phyloP scores from a whole-genome alignment of 2,797 vertebrate genomes.

The Xiphophorus birchmanni region DNA sequence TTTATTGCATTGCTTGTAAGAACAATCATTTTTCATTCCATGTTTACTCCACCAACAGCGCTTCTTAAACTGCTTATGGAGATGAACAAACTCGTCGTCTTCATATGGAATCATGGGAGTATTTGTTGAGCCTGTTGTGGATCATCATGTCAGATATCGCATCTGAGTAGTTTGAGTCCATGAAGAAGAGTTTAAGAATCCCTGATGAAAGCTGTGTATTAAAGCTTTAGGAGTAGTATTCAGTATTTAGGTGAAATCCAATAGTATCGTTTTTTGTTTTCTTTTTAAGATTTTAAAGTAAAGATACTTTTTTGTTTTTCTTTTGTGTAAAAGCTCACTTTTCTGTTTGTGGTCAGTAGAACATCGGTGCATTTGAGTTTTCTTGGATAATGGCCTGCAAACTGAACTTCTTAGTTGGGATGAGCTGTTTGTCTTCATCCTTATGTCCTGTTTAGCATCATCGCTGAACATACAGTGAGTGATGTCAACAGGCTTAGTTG shows the following conservation, averaged over 20 bases:
- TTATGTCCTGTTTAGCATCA: slow-evolving; percentile 53
- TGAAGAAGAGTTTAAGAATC: slow-evolving; percentile 66
- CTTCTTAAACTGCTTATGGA: slow-evolving; percentile 58
- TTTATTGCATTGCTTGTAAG: slow-evolving; percentile 97
- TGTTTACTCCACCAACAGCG: slow-evolving; percentile 83
- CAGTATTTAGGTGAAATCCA: slow-evolving; percentile 86
- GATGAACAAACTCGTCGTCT: slow-evolving; percentile 37
- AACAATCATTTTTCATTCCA: slow-evolving; percentile 88
- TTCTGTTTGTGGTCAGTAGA: slow-evolving; percentile 80
- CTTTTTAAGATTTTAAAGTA: slow-evolving; percentile 78
- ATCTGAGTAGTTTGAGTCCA: slow-evolving; percentile 45
- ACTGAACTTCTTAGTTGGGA: slow-evolving; percentile 47
- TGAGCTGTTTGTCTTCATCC: slow-evolving; percentile 61
- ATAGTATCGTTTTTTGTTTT: slow-evolving; percentile 85
- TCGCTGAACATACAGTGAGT: slow-evolving; percentile 44
- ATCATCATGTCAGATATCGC: slow-evolving; percentile 16
- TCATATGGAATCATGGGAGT: slow-evolving; percentile 27
- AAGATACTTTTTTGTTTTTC: slow-evolving; percentile 87
- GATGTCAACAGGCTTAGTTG: slow-evolving; percentile 51
- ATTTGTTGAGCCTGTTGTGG: slow-evolving; percentile 23
- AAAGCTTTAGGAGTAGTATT: slow-evolving; percentile 90
- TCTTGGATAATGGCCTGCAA: slow-evolving; percentile 52
- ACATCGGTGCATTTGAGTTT: slow-evolving; percentile 53
- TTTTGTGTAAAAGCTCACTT: slow-evolving; percentile 82
- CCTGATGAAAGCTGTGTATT: slow-evolving; percentile 82